These are phyloP conservation scores for Pollenia angustigena DNA, from an alignment of 2,888 invertebrate genomes.

Conservation along the genomic window DNA sequence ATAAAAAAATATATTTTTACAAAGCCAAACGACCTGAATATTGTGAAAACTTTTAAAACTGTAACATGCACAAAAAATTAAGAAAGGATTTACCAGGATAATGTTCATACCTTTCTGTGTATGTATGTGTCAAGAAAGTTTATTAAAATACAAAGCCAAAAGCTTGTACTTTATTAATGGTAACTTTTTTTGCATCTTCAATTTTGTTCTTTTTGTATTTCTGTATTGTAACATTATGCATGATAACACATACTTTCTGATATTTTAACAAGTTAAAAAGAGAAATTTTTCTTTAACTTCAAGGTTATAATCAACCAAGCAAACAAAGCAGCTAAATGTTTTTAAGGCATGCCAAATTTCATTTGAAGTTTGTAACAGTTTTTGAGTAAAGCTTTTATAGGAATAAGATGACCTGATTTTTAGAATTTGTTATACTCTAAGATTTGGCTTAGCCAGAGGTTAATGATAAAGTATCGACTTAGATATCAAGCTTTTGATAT, in stretches of 20 bases:
- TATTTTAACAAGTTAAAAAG: not conserved
- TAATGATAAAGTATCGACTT: no score
- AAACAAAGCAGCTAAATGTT: not conserved
- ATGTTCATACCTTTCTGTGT: not conserved
- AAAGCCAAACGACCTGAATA: slow-evolving; percentile 7
- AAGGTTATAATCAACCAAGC: slow-evolving; percentile 39
- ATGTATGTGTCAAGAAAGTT: slow-evolving; percentile 51
- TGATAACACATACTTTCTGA: not conserved
- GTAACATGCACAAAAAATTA: slow-evolving; percentile 6
- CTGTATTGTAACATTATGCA: slow-evolving; percentile 4
- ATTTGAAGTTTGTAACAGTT: no score
- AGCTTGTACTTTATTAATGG: slow-evolving; percentile 22
- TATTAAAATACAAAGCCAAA: slow-evolving; percentile 66
- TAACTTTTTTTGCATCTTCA: not conserved
- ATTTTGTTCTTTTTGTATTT: not conserved
- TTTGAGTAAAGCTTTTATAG: no score
- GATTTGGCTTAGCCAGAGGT: no score
- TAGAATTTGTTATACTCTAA: no score
- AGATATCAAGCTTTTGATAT: no score
- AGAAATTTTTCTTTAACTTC: not conserved
- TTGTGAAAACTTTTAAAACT: not conserved
- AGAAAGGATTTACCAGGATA: slow-evolving; percentile 3
- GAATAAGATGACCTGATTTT: no score
- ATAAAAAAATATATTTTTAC: not conserved
- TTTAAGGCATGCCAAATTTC: no score